phyloP scores from a whole-genome alignment of 2,888 invertebrate genomes.

The Malthinus flaveolus region DNA sequence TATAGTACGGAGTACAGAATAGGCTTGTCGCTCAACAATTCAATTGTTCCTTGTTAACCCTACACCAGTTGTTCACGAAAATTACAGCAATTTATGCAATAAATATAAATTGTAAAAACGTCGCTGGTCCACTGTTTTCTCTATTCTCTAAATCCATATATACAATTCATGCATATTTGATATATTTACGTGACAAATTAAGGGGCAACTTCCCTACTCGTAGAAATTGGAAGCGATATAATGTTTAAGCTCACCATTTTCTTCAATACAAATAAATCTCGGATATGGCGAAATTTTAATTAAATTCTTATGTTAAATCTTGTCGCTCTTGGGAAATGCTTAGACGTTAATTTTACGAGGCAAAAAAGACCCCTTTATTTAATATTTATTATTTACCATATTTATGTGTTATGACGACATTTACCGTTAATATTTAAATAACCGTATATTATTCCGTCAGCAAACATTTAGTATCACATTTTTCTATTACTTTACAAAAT shows the following conservation, averaged over 20 bases:
- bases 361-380: not conserved
- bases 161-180: constrained; percentile 55
- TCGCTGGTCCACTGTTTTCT: constrained; percentile 39
- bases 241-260: constrained; percentile 16
- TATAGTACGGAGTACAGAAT: constrained; percentile 29
- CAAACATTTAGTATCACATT: constrained; percentile 43
- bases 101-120: constrained; percentile 21
- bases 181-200: constrained; percentile 56
- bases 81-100: constrained; percentile 18
- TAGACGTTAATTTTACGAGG: not conserved
- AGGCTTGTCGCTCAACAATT: constrained; percentile 47
- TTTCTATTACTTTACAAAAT: constrained; percentile 50
- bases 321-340: no score
- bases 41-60: constrained; percentile 57
- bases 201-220: constrained; percentile 42
- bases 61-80: constrained; percentile 45
- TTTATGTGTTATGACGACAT: constrained; percentile 21
- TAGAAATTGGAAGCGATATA: constrained; percentile 48
- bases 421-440: constrained; percentile 48
- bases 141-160: constrained; percentile 50
- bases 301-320: no score
- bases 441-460: constrained; percentile 47
- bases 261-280: constrained; percentile 16
- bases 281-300: not conserved
- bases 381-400: constrained; percentile 4